phyloP scores from a whole-genome alignment of 2,113 vertebrate species.

The Clarias macrocephalus region DNA sequence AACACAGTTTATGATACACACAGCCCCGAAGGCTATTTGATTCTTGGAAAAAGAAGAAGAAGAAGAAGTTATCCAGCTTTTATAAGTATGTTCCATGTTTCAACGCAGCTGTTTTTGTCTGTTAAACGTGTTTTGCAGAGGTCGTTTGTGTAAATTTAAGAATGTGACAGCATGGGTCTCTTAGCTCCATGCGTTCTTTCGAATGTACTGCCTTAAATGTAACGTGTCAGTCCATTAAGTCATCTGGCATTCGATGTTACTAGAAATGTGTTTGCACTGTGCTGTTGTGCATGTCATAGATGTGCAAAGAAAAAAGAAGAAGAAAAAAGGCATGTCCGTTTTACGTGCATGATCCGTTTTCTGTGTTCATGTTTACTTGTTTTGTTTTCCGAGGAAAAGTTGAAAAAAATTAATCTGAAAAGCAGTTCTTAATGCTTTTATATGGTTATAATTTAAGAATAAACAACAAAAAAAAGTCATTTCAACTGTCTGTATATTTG shows the following conservation, averaged over 20 bases:
- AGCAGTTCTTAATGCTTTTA: constrained; percentile 28
- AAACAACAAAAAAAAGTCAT: background rate
- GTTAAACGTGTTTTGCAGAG: background rate
- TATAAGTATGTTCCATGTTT: background rate
- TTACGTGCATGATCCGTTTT: constrained; percentile 51
- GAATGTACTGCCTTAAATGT: constrained; percentile 16
- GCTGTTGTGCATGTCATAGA: constrained; percentile 45
- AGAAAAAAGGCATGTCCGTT: constrained; percentile 44
- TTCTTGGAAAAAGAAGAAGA: background rate
- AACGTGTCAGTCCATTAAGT: constrained; percentile 4
- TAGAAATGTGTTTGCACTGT: constrained; percentile 44
- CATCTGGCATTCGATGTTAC: constrained; percentile 33
- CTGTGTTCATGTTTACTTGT: constrained; percentile 38
- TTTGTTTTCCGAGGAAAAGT: background rate
- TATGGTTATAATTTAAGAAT: constrained; percentile 9
- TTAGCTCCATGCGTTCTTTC: background rate
- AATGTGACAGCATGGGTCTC: background rate
- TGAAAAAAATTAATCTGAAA: background rate
- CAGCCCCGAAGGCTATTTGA: constrained; percentile 10
- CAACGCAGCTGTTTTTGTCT: constrained; percentile 3
- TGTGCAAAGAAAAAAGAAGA: constrained; percentile 30
- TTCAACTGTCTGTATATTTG: background rate
- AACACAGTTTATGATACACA: background rate
- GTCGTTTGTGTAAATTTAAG: background rate
- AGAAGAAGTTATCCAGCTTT: background rate